A percentile compares a stretch with the other conserved stretches of the same genome.
Evolutionary conservation across 2,797 vertebrate genomes (phyloP).

Genomic region (Typhlichthys subterraneus): DNA sequence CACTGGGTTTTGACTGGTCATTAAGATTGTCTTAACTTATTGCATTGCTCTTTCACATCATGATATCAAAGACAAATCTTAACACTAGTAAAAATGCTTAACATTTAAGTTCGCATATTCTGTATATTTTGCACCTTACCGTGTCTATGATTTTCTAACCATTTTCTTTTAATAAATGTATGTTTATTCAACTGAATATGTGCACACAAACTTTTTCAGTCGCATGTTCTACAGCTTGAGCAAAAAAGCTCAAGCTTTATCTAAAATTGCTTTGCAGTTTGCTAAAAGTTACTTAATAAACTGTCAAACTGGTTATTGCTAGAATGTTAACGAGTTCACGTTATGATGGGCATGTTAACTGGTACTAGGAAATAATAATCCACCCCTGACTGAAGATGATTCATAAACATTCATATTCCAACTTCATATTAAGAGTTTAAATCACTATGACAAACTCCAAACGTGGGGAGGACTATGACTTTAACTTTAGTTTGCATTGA

Average conservation of each 20-base stretch:
- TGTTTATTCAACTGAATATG: slow-evolving; percentile 54
- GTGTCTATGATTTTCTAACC: slow-evolving; percentile 75
- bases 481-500: too few species aligned
- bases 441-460: too few species aligned
- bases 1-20: slow-evolving; percentile 29
- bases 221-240: neutral
- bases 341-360: too few species aligned
- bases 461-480: too few species aligned
- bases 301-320: too few species aligned
- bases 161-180: slow-evolving; percentile 80
- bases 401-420: too few species aligned
- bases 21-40: slow-evolving; percentile 17
- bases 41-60: slow-evolving; percentile 30
- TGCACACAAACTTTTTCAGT: slow-evolving; percentile 16
- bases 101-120: slow-evolving; percentile 33
- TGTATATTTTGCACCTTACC: slow-evolving; percentile 76
- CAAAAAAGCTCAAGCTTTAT: neutral
- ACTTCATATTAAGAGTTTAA: too few species aligned
- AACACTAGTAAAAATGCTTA: slow-evolving; percentile 49
- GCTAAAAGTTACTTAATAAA: neutral
- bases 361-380: too few species aligned
- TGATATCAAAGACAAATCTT: slow-evolving; percentile 37
- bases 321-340: too few species aligned
- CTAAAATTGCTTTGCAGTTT: neutral
- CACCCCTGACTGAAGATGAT: too few species aligned